phyloP scores from a whole-genome alignment of 2,113 vertebrate genomes.

The Gnathonemus longibarbis region DNA sequence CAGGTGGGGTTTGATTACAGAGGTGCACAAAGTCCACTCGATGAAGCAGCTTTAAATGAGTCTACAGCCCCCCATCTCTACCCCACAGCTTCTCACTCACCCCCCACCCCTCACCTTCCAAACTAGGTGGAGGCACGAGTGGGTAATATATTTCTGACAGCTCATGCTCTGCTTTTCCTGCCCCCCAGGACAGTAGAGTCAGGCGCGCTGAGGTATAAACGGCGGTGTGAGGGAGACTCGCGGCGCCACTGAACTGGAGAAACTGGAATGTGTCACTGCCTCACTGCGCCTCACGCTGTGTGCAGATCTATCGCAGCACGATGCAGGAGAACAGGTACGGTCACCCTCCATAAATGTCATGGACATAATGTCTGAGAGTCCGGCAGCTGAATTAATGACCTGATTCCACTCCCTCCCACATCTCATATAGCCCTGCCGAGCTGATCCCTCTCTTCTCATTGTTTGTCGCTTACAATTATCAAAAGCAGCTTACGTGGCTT shows the following conservation, averaged over 20 bases:
- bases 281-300: background rate
- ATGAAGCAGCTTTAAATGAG: background rate
- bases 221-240: background rate
- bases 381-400: conserved; percentile 1
- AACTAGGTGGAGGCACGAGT: background rate
- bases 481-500: background rate
- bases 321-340: background rate
- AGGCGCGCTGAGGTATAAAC: background rate
- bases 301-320: background rate
- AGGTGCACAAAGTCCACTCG: background rate
- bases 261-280: background rate
- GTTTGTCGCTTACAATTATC: background rate
- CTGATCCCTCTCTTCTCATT: background rate
- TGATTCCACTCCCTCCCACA: background rate
- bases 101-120: background rate
- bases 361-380: background rate
- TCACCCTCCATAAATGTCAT: background rate
- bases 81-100: background rate
- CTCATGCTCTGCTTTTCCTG: background rate
- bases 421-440: background rate
- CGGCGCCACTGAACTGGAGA: background rate
- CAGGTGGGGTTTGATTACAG: background rate
- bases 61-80: background rate
- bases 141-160: background rate
- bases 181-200: background rate